These are phyloP conservation scores for Polypedilum pembai DNA, from an alignment of 1,140 invertebrate species.

Conservation along the genomic window DNA sequence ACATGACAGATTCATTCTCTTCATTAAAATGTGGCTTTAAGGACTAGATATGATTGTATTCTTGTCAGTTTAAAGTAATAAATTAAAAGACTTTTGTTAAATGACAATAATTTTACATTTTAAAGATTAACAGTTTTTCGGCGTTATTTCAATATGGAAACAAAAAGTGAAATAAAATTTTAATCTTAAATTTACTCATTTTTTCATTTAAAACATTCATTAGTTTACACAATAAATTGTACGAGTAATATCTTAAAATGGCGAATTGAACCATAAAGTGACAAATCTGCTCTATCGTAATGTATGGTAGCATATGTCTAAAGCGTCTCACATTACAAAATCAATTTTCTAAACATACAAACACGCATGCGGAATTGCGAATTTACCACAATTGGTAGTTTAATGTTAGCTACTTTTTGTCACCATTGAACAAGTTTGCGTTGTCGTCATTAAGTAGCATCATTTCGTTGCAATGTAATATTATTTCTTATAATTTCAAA, in stretches of 20 bases:
- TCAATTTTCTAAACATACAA: background rate
- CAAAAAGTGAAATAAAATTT: too few species aligned
- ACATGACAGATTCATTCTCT: constrained; percentile 4
- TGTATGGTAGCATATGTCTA: background rate
- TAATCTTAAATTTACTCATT: too few species aligned
- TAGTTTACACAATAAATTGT: background rate
- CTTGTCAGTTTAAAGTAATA: background rate
- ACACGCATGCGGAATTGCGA: background rate
- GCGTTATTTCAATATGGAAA: too few species aligned
- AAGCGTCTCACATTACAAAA: background rate
- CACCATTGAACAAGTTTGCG: background rate
- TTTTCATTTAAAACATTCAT: background rate
- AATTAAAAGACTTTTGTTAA: background rate
- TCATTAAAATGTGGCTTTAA: constrained; percentile 18
- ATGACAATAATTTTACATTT: too few species aligned
- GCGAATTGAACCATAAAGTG: background rate
- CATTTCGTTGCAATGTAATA: background rate
- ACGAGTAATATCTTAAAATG: background rate
- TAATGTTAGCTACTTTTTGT: background rate
- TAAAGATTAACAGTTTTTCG: too few species aligned
- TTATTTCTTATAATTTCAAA: too few species aligned
- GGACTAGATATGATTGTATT: background rate
- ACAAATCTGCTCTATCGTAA: background rate
- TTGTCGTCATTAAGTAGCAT: background rate
- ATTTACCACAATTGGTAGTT: constrained; percentile 11